phyloP scores from a whole-genome alignment of 2,797 vertebrate species.

The Danio tinwini region DNA sequence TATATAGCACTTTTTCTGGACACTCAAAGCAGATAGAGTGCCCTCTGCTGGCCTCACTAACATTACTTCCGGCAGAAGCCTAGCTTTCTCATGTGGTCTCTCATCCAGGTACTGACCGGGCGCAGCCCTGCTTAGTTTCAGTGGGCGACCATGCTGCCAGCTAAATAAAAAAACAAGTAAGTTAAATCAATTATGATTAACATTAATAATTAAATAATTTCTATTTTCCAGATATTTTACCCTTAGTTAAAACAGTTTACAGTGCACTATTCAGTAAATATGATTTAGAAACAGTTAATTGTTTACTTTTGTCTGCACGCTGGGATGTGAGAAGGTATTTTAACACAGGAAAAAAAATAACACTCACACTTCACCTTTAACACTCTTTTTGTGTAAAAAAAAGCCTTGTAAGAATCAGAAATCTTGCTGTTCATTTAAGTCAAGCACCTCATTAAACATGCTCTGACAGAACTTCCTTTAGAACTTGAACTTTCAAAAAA shows the following conservation, averaged over 20 bases:
- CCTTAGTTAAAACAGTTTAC: background rate
- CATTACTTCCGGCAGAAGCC: no score
- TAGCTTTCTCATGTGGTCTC: no score
- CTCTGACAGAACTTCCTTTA: background rate
- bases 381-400: background rate
- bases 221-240: background rate
- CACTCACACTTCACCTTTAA: background rate
- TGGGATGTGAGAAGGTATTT: background rate
- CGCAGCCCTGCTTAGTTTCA: no score
- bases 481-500: slow-evolving; percentile 11
- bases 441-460: background rate
- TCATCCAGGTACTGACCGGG: no score
- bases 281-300: background rate
- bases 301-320: background rate
- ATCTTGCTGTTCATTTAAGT: background rate
- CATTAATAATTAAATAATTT: no score
- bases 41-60: no score
- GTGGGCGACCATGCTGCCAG: no score
- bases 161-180: no score
- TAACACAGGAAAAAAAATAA: background rate
- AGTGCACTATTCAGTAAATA: background rate
- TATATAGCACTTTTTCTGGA: no score
- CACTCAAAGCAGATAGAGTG: no score
- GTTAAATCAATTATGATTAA: no score
- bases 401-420: background rate